phyloP scores from a whole-genome alignment of 2,797 vertebrate genomes.

The Oceanodroma leucorhoa region DNA sequence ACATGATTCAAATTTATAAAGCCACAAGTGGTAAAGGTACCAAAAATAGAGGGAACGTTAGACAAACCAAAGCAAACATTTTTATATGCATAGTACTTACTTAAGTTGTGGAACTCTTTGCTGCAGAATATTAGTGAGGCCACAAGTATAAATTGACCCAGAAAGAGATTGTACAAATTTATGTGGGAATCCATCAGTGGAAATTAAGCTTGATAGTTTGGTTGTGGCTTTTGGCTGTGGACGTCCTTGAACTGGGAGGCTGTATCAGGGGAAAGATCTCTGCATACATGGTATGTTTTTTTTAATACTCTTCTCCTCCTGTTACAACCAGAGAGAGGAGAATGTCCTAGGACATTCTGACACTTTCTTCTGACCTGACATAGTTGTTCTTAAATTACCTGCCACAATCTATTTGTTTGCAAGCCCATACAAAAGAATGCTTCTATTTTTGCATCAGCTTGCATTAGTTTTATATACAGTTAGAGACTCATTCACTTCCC shows the following conservation, averaged over 20 bases:
- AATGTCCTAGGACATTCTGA: constrained; percentile 29
- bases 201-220: constrained; percentile 6
- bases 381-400: constrained; percentile 8
- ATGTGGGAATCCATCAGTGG: background rate
- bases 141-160: constrained; percentile 1
- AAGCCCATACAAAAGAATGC: background rate
- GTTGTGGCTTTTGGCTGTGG: constrained; percentile 31
- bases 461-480: background rate
- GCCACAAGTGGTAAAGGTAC: background rate
- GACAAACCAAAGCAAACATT: constrained; percentile 32
- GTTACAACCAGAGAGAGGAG: background rate
- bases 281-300: background rate
- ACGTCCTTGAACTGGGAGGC: background rate
- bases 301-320: background rate
- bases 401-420: background rate
- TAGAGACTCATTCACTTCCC: background rate
- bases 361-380: constrained; percentile 4
- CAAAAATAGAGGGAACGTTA: background rate
- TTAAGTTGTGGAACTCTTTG: background rate
- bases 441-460: constrained; percentile 3
- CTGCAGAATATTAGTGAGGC: background rate
- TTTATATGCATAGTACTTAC: background rate
- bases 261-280: background rate
- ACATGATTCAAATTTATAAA: background rate
- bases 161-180: constrained; percentile 14